Base-by-base conservation (phyloP, 2,888 invertebrate genomes). In the Syritta pipiens region DNA sequence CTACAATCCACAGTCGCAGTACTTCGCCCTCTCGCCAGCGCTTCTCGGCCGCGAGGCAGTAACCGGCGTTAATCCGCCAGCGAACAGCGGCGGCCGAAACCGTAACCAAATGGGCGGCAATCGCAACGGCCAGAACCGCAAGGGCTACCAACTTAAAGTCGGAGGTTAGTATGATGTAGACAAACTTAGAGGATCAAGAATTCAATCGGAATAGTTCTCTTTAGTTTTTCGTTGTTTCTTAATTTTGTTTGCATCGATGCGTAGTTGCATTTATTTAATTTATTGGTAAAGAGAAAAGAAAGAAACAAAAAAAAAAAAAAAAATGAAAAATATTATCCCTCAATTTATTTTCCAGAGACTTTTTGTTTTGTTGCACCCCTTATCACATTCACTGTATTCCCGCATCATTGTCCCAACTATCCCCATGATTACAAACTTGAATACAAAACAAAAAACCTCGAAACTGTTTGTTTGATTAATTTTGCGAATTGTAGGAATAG, bases 121-220 rank as follows among this genome's bases (percentile, higher is more conserved):
- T 35, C 81, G 81, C 7, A 75, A 74, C 12, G 67, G 57, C 4
- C 75, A 63, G 22, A 83, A 83, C 57, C 81, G 83, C 9, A 83
- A 82, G 44, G 84, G 83, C 26, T 85, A 84, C 81, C 85, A 85
- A 51, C 81, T 85, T 5, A 85, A 85, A 83, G 85, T 85, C 32
- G 85, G 85, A 68, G 85, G 84, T 83, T 76, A 82, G 83, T 81
- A 77, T 63, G 37, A 22, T 26, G 44, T n/a, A 51, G 14, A 60
- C 14, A 42, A 69, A 72, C 17, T 35, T 42, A 59, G 22, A 69
- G 55, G 48, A 26, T 60, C 14, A 24, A 32, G 35, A 65, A 26
- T 44, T 65, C 9, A 32, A 49, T 59, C 57, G 26, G 35, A 44
- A 55, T 69, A 40, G 51, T 69, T 69, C n/a, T 40, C 14, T 53